These are phyloP conservation scores for Leptodactylus fuscus DNA, from an alignment of 2,113 vertebrate genomes.

Conservation along the genomic window DNA sequence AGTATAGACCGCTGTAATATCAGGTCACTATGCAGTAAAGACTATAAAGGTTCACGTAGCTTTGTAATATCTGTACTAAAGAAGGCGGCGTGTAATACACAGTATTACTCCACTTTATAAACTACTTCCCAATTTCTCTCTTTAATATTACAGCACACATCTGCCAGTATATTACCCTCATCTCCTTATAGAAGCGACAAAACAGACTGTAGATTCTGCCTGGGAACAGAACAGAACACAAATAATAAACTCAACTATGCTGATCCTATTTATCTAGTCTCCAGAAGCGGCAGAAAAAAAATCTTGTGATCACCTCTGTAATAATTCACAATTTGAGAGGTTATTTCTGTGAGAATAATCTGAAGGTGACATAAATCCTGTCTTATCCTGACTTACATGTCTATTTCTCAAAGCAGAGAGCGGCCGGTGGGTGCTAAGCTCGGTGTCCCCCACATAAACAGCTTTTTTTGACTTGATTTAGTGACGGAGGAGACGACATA, in stretches of 20 bases:
- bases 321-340: slow-evolving; percentile 32
- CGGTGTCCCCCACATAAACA: slow-evolving; percentile 24
- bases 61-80: background rate
- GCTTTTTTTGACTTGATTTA: slow-evolving; percentile 21
- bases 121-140: no score
- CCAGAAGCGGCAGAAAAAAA: background rate
- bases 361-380: slow-evolving; percentile 33
- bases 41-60: background rate
- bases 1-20: no score
- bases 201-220: background rate
- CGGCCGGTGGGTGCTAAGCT: background rate
- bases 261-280: slow-evolving; percentile 6
- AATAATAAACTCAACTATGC: slow-evolving; percentile 8
- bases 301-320: slow-evolving; percentile 23
- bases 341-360: slow-evolving; percentile 30
- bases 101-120: no score
- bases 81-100: no score
- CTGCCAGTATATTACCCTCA: no score
- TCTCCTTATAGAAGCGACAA: no score
- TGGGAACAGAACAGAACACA: background rate
- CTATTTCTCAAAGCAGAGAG: slow-evolving; percentile 11
- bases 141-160: no score
- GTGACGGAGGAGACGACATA: slow-evolving; percentile 5
- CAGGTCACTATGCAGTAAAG: background rate
- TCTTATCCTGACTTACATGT: slow-evolving; percentile 26